Evolutionary conservation across 2,797 vertebrate species (phyloP), one percentile per base, ranked within the genome.

Genomic region (Microhierax caerulescens): DNA sequence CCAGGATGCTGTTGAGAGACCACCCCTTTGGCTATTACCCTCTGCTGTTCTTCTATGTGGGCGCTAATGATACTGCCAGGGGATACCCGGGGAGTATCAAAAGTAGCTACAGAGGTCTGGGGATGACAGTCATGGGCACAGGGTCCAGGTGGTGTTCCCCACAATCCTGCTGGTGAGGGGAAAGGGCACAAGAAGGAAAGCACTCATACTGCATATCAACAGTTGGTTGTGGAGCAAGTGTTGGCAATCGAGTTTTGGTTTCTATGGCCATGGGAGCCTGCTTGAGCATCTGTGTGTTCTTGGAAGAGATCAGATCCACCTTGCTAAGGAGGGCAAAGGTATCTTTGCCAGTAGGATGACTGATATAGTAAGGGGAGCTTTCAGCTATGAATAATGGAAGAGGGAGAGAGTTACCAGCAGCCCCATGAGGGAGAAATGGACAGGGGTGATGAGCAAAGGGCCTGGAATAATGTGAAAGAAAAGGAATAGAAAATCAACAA

Each of bases 131-230:
- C 47, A 30, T 13, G 9, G 23, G 4, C 27, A 15, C 0, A 41
- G 51, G 27, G 4, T 21, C 8, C 17, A 47, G 30, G 9, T 39
- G 30, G 3, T 60, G 11, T 3, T 39, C 4, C 8, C 12, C 3
- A 54, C 36, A 20, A 6, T 37, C 19, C 19, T 69, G n/a, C 24
- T 25, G 54, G 10, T 48, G 23, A 61, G 11, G 21, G 17, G 39
- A 76, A 67, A 82, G 4, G 7, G 8, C 13, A 1, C 12, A 32
- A 53, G 34, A 24, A 50, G 28, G 32, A 45, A 54, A 36, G 34
- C 3, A 5, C 4, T 50, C 11, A 10, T 5, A 39, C 7, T 20
- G 3, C 3, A 3, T 10, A 39, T 56, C 41, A 28, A 7, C 7
- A 36, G 22, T 7, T 67, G 5, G 25, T 11, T 30, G 18, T 36